Percentiles rank a stretch among this genome's conserved stretches.
Conservation (phyloP, 2,113 vertebrate species). For the Cygnus buccinator region DNA sequence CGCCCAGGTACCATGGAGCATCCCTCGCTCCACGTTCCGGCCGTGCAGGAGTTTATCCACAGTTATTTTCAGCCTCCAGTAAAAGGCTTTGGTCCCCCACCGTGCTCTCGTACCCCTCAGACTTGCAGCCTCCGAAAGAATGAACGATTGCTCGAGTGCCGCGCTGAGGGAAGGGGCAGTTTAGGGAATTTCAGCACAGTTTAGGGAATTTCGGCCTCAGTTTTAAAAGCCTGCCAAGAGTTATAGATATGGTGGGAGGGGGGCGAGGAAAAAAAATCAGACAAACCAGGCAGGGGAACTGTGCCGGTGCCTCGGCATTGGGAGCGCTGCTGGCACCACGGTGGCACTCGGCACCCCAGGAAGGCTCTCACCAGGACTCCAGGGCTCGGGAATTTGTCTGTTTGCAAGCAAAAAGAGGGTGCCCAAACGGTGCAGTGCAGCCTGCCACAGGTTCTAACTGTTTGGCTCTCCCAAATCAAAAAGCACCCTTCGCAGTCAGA, state of each 20-base stretch:
- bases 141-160: neutral
- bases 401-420: neutral
- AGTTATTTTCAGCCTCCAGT: neutral
- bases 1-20: neutral
- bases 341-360: neutral
- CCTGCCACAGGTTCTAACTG: neutral
- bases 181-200: neutral
- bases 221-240: neutral
- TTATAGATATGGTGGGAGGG: accelerated
- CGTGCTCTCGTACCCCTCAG: neutral
- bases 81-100: neutral
- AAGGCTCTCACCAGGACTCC: neutral
- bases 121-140: neutral
- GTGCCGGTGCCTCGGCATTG: accelerated
- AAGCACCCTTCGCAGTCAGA: neutral
- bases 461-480: neutral
- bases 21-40: neutral
- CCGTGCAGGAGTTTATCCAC: accelerated
- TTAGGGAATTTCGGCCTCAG: neutral
- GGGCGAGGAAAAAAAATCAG: neutral
- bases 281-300: neutral
- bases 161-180: neutral
- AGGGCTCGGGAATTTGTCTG: accelerated
- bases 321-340: accelerated
- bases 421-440: neutral